phyloP scores from a whole-genome alignment of 1,140 invertebrate genomes.

The Calephelis virginiensis region DNA sequence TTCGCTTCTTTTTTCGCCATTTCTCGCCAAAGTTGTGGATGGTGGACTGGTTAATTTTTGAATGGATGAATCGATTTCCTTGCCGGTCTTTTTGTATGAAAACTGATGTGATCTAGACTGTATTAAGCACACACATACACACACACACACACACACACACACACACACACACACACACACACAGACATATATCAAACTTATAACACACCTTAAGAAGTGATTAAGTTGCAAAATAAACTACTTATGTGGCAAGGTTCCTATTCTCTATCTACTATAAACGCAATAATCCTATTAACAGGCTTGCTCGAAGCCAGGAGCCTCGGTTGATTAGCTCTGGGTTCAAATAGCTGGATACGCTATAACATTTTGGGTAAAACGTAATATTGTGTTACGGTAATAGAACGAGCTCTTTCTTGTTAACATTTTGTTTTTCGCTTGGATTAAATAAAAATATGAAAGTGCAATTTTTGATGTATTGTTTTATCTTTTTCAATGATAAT shows the following conservation, averaged over 20 bases:
- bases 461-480: not conserved
- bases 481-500: not conserved
- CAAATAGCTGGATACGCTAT: conserved; percentile 44
- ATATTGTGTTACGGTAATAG: conserved; percentile 60
- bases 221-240: not conserved
- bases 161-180: too few species aligned
- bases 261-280: conserved; percentile 6
- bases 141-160: too few species aligned
- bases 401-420: conserved; percentile 26
- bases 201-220: too few species aligned
- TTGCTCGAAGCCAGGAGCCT: conserved; percentile 37
- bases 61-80: too few species aligned
- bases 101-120: too few species aligned
- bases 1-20: too few species aligned
- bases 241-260: not conserved
- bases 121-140: too few species aligned
- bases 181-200: too few species aligned
- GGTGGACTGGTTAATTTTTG: too few species aligned
- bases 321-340: conserved; percentile 53
- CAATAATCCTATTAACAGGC: conserved; percentile 1
- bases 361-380: conserved; percentile 66
- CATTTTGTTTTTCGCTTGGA: conserved; percentile 20
- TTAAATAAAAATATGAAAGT: conserved; percentile 19
- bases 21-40: too few species aligned
- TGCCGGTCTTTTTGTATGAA: too few species aligned